Conservation (phyloP, 2,797 vertebrate genomes). For the Mareca penelope region DNA sequence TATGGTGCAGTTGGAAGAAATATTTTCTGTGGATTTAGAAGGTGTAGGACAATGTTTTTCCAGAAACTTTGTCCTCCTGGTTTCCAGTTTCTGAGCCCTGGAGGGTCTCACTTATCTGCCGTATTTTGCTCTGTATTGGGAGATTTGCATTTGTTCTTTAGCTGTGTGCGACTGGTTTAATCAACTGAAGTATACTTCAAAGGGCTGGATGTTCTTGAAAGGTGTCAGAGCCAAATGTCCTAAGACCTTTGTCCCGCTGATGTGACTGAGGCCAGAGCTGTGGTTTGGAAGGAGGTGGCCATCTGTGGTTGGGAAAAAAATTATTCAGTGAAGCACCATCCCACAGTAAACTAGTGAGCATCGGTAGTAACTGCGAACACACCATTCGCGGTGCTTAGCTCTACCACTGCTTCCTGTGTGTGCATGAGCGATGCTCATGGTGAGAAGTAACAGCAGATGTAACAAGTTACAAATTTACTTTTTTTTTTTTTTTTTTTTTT, state of each 20-base stretch:
- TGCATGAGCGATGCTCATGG: background rate
- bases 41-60: background rate
- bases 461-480: background rate
- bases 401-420: background rate
- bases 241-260: background rate
- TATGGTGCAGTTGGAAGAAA: background rate
- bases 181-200: background rate
- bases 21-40: background rate
- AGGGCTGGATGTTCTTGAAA: background rate
- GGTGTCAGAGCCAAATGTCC: background rate
- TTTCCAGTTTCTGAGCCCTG: background rate
- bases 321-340: background rate
- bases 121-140: background rate
- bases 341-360: background rate
- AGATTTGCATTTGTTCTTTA: background rate
- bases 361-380: background rate
- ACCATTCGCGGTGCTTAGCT: background rate
- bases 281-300: background rate
- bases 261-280: background rate
- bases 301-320: background rate
- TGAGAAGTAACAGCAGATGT: conserved; percentile 1
- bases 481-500: background rate
- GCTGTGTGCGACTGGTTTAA: background rate
- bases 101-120: background rate
- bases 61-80: background rate